phyloP scores from a whole-genome alignment of 2,113 vertebrate species.

The Ramphastos sulfuratus region DNA sequence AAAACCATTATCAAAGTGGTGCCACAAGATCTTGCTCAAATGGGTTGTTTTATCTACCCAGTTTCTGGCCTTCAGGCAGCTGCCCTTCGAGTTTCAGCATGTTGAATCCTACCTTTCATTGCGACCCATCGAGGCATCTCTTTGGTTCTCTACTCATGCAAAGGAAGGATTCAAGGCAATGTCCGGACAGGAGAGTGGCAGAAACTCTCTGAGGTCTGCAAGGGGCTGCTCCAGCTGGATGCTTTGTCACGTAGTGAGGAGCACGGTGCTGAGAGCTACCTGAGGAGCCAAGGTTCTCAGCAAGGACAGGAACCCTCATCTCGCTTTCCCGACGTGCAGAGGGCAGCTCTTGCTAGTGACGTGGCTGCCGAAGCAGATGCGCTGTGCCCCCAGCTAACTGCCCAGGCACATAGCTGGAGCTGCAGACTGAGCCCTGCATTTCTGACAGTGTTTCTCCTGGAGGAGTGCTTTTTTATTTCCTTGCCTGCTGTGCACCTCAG shows the following conservation, averaged over 20 bases:
- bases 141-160: background rate
- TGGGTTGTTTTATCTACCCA: background rate
- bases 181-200: background rate
- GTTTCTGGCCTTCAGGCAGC: background rate
- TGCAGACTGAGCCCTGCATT: background rate
- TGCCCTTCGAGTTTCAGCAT: background rate
- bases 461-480: background rate
- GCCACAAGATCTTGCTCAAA: background rate
- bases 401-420: background rate
- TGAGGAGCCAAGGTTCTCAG: background rate
- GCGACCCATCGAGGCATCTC: background rate
- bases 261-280: fast-evolving
- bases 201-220: background rate
- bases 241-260: background rate
- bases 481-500: background rate
- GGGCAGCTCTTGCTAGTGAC: background rate
- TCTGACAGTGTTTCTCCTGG: background rate
- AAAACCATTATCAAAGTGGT: background rate
- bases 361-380: background rate
- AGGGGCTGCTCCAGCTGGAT: background rate
- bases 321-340: background rate
- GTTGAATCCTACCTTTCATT: background rate
- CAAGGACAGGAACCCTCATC: background rate
- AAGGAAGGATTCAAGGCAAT: background rate
- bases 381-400: background rate